Base-by-base conservation (phyloP, 2,888 invertebrate species). In the Drosophila pseudotakahashii region DNA sequence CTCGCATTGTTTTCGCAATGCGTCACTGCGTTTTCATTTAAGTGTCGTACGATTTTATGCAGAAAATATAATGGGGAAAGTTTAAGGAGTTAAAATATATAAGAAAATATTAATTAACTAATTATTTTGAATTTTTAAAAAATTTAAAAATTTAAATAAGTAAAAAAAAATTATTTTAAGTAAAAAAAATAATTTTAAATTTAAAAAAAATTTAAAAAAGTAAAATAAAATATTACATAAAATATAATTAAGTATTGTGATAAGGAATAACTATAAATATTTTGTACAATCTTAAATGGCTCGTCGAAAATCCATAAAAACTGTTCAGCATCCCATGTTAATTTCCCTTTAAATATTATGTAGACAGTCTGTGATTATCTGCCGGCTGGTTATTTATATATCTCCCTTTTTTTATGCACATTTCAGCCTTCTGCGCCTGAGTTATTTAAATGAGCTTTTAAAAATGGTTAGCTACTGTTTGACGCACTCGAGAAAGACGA, bases 391-490 rank as follows among this genome's bases (percentile, higher is more conserved):
- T 34, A 30, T 26, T 48, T 48, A 26, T 57, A 48, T 26, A 26
- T n/a, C 16, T 34, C 16, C 16, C 48, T 26, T 26, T 34, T 34
- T 34, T 34, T 16, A 34, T 48, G 48, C 48, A 34, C 48, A 48
- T 48, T 48, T 19, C 48, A 13, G 48, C 48, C 34, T 7, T 48
- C 11, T 48, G 48, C 48, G 48, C 32, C 48, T 50, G 39, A 71
- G 71, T 75, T 80, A 81, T 76, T 81, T 79, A 84, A 87, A 84
- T 76, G 79, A 84, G 79, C 78, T 84, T 84, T 81, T 84, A 78
- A 81, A 79, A 77, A 71, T 76, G 78, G 64, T 76, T 77, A 72
- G 85, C 85, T 85, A 88, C 85, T 86, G 85, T 88, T 86, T 88
- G 81, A 81, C 88, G 85, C 85, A 78, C 79, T 88, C 59, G 44